phyloP scores from a whole-genome alignment of 2,797 vertebrate genomes.

The Gephyroberyx darwinii region DNA sequence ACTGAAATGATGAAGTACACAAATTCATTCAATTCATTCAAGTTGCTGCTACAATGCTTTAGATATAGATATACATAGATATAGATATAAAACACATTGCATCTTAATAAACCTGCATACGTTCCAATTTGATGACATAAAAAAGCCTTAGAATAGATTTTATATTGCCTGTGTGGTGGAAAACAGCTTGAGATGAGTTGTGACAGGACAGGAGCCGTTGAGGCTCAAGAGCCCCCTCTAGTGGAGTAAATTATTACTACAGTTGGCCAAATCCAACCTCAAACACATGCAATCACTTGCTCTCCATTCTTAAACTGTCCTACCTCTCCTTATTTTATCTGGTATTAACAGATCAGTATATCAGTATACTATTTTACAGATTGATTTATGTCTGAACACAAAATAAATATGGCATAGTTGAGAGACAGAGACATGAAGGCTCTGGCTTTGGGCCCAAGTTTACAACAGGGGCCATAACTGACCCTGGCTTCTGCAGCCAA shows the following conservation, averaged over 20 bases:
- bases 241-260: constrained; percentile 39
- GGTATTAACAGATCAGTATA: too few species aligned
- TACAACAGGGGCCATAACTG: too few species aligned
- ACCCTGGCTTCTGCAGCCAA: too few species aligned
- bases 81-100: constrained; percentile 7
- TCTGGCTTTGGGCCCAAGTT: too few species aligned
- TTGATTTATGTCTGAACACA: too few species aligned
- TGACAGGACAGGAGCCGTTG: not conserved
- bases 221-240: constrained; percentile 55
- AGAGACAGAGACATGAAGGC: too few species aligned
- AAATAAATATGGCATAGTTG: too few species aligned
- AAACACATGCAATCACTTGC: too few species aligned
- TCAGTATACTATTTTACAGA: too few species aligned
- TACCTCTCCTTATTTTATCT: too few species aligned
- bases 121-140: not conserved
- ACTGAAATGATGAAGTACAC: not conserved
- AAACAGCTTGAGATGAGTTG: not conserved
- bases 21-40: not conserved
- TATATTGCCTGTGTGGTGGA: not conserved
- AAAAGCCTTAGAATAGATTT: not conserved
- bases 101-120: not conserved
- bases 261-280: too few species aligned
- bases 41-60: not conserved
- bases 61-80: not conserved
- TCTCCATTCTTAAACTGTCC: too few species aligned